Conservation (phyloP, 2,113 vertebrate species). For the Vanacampus margaritifer region DNA sequence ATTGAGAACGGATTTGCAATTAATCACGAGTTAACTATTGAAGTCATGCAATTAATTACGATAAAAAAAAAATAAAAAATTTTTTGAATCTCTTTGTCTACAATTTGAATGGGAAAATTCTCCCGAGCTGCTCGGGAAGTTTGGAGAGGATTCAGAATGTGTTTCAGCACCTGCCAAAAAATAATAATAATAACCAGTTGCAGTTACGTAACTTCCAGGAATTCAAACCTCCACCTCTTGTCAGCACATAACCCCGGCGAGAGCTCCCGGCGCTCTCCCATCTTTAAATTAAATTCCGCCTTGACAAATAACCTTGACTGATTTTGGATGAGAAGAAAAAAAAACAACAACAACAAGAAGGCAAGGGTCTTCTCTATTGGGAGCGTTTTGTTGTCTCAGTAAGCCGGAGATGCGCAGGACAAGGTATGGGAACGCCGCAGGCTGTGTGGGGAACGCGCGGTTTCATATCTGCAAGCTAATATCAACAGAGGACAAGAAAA, state of each 20-base stretch:
- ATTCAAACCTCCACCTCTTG: conserved; percentile 30
- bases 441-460: conserved; percentile 9
- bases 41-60: too few relatives aligned
- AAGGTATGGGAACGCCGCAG: conserved; percentile 54
- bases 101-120: too few relatives aligned
- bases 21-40: too few relatives aligned
- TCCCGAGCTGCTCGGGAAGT: not conserved
- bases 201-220: conserved; percentile 44
- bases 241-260: conserved; percentile 11
- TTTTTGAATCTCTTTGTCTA: too few relatives aligned
- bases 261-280: not conserved
- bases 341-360: not conserved
- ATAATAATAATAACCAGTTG: too few relatives aligned
- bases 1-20: too few relatives aligned
- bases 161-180: conserved; percentile 7
- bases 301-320: conserved; percentile 40
- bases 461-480: conserved; percentile 26
- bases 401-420: conserved; percentile 14
- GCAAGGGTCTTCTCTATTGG: not conserved
- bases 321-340: conserved; percentile 17
- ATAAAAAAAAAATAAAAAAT: too few relatives aligned
- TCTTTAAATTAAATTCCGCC: conserved; percentile 9
- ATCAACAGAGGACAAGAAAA: conserved; percentile 28
- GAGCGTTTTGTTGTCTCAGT: conserved; percentile 35
- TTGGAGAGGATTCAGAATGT: not conserved